Conservation (phyloP, 2,888 invertebrate genomes). For the Mesorhabditis belari region DNA sequence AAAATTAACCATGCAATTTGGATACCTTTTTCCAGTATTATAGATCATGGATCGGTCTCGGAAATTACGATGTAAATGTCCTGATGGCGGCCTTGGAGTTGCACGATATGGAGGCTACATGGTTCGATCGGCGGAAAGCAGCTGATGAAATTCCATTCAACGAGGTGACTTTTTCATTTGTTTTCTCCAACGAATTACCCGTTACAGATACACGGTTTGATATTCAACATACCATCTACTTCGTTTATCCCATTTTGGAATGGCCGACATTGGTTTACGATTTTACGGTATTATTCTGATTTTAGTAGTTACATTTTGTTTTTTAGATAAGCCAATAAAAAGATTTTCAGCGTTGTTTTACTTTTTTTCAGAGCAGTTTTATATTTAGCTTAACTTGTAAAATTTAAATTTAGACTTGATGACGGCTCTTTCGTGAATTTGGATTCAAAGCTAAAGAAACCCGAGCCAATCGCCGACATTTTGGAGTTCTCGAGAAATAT, state of each 20-base stretch:
- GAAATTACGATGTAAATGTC: conserved; percentile 97
- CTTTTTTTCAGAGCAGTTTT: neutral
- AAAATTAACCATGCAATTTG: too few relatives aligned
- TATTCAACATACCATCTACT: conserved; percentile 30
- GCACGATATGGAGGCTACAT: conserved; percentile 15
- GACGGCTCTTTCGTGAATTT: conserved; percentile 33
- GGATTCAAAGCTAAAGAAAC: conserved; percentile 41
- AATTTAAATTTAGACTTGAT: conserved; percentile 8
- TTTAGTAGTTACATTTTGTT: neutral
- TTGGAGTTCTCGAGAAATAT: conserved; percentile 9
- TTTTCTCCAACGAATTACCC: neutral
- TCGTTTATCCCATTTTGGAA: conserved; percentile 30
- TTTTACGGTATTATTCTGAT: conserved; percentile 2
- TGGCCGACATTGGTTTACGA: conserved; percentile 45
- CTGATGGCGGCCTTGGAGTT: conserved; percentile 80
- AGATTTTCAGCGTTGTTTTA: neutral
- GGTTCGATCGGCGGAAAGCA: neutral
- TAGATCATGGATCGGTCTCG: conserved; percentile 68
- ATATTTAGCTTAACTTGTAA: too few relatives aligned
- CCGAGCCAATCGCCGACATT: conserved; percentile 25
- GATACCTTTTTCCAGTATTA: too few relatives aligned
- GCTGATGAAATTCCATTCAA: neutral
- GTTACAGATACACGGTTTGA: conserved; percentile 20
- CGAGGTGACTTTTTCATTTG: neutral
- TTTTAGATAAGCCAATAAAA: neutral